These are phyloP conservation scores for Verasper variegatus DNA, from an alignment of 2,113 vertebrate species.

Conservation along the genomic window DNA sequence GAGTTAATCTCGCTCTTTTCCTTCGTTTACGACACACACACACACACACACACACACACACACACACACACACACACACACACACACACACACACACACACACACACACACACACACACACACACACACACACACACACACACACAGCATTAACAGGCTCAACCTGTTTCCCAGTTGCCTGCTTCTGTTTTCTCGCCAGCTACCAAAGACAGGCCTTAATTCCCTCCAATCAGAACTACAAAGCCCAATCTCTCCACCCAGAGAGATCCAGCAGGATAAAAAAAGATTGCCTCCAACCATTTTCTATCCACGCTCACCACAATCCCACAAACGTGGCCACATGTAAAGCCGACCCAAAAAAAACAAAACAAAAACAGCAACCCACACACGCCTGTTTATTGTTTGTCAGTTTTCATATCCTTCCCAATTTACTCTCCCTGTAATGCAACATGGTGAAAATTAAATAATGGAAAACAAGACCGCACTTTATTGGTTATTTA, in stretches of 20 bases:
- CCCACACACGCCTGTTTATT: constrained; percentile 36
- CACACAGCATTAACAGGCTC: constrained; percentile 33
- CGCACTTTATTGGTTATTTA: constrained; percentile 54
- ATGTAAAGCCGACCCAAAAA: constrained; percentile 8
- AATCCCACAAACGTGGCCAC: constrained; percentile 27
- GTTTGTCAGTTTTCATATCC: constrained; percentile 65
- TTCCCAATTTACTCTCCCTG: constrained; percentile 46
- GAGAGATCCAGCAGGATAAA: constrained; percentile 68
- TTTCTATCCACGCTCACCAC: constrained; percentile 42
- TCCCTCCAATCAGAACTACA: constrained; percentile 75
- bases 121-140: constrained; percentile 10
- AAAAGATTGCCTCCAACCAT: constrained; percentile 66
- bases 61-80: background rate
- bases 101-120: background rate
- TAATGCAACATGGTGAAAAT: constrained; percentile 43
- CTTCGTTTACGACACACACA: constrained; percentile 12
- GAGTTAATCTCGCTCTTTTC: constrained; percentile 42
- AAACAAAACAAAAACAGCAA: constrained; percentile 24
- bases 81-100: constrained; percentile 5
- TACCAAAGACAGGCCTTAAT: constrained; percentile 70
- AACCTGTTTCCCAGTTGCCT: constrained; percentile 64
- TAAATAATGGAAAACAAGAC: constrained; percentile 54
- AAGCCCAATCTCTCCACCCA: constrained; percentile 68
- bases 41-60: constrained; percentile 5
- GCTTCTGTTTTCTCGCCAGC: constrained; percentile 48